These are phyloP conservation scores for Miltochrista miniata DNA, from an alignment of 2,888 invertebrate species.

Conservation along the genomic window DNA sequence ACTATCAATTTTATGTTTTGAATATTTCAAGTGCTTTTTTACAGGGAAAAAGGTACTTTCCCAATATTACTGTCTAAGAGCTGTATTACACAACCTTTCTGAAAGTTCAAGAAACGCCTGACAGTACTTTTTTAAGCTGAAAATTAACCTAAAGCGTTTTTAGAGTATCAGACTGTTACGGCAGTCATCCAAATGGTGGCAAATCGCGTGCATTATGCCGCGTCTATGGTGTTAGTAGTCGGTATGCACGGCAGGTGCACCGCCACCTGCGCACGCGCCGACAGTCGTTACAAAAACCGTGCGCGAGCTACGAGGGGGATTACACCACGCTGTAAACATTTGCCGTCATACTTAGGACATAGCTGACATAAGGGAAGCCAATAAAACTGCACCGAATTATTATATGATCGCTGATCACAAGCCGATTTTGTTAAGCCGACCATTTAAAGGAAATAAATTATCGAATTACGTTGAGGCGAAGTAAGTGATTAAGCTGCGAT, in stretches of 20 bases:
- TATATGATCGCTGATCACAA: slow-evolving; percentile 47
- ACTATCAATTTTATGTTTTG: too few relatives aligned
- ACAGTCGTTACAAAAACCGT: slow-evolving; percentile 71
- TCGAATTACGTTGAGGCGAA: slow-evolving; percentile 25
- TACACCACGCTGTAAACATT: slow-evolving; percentile 39
- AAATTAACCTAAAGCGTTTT: not conserved
- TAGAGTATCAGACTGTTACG: not conserved
- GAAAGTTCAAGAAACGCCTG: too few relatives aligned
- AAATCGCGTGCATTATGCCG: slow-evolving; percentile 64
- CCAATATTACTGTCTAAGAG: too few relatives aligned
- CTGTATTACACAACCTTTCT: too few relatives aligned
- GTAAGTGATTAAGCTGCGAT: slow-evolving; percentile 7
- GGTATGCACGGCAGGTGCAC: slow-evolving; percentile 79
- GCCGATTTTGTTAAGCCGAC: slow-evolving; percentile 39
- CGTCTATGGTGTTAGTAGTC: slow-evolving; percentile 57
- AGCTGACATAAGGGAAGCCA: slow-evolving; percentile 65
- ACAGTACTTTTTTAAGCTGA: too few relatives aligned
- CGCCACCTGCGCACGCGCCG: slow-evolving; percentile 80
- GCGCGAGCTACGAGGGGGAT: slow-evolving; percentile 52
- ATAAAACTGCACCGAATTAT: slow-evolving; percentile 52
- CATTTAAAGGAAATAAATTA: slow-evolving; percentile 35
- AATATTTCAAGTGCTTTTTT: too few relatives aligned
- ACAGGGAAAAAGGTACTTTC: too few relatives aligned
- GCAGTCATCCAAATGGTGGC: slow-evolving; percentile 33
- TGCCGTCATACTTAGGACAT: slow-evolving; percentile 45